phyloP scores from a whole-genome alignment of 2,113 vertebrate genomes.

The Ornithorhynchus anatinus region DNA sequence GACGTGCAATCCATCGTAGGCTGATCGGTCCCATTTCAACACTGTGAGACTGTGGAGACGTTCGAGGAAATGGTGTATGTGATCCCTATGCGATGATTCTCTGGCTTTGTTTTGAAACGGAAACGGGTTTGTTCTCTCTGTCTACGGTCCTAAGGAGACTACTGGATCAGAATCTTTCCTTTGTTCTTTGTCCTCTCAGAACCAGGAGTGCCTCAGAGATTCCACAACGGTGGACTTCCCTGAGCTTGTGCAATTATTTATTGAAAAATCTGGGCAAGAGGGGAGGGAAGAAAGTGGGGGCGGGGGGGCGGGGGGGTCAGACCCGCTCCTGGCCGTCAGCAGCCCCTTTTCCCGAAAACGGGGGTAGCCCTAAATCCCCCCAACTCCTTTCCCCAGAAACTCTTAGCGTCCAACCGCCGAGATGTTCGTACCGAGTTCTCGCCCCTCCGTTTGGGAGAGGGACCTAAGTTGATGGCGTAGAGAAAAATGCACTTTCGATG shows the following conservation, averaged over 20 bases:
- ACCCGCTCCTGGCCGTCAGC: slow-evolving; percentile 65
- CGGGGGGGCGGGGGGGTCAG: no score
- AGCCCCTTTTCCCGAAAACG: slow-evolving; percentile 71
- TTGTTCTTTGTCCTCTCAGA: slow-evolving; percentile 71
- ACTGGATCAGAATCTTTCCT: slow-evolving; percentile 72
- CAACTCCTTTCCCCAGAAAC: slow-evolving; percentile 50
- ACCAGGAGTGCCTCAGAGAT: slow-evolving; percentile 82
- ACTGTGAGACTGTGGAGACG: slow-evolving; percentile 75
- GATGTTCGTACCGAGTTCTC: slow-evolving; percentile 58
- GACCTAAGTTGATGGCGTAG: slow-evolving; percentile 56
- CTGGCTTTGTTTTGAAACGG: slow-evolving; percentile 70
- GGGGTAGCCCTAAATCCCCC: slow-evolving; percentile 57
- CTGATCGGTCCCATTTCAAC: slow-evolving; percentile 80
- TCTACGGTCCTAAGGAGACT: slow-evolving; percentile 75
- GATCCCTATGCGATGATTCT: slow-evolving; percentile 78
- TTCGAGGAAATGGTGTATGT: slow-evolving; percentile 75
- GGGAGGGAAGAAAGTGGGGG: slow-evolving; percentile 34
- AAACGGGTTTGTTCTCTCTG: slow-evolving; percentile 77
- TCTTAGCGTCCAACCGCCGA: slow-evolving; percentile 59
- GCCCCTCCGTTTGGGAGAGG: slow-evolving; percentile 46
- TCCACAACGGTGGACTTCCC: slow-evolving; percentile 76
- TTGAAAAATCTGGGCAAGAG: slow-evolving; percentile 48
- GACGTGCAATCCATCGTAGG: slow-evolving; percentile 90
- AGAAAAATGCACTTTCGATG: slow-evolving; percentile 70
- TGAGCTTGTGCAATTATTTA: slow-evolving; percentile 75